phyloP scores from a whole-genome alignment of 2,888 invertebrate species.

The Sipha maydis region DNA sequence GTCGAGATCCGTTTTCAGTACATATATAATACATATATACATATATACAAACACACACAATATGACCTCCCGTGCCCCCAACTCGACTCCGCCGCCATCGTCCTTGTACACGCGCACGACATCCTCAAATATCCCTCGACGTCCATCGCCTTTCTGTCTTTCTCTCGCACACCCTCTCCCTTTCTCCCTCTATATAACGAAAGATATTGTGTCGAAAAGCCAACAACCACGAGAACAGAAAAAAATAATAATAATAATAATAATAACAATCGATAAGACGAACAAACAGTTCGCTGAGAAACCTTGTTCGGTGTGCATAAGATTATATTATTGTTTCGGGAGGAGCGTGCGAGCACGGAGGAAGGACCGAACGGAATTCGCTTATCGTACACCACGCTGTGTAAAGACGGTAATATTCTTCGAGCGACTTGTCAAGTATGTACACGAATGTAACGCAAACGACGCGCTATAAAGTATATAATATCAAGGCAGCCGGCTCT shows the following conservation, averaged over 20 bases:
- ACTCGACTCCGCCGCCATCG: neutral
- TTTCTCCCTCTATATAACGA: neutral
- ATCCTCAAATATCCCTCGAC: neutral
- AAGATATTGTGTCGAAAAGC: conserved; percentile 35
- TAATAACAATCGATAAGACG: conserved; percentile 42
- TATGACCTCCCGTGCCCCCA: too few species aligned
- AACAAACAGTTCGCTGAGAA: conserved; percentile 33
- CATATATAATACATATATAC: too few species aligned
- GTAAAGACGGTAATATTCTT: neutral
- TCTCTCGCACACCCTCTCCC: neutral
- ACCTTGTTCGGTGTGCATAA: conserved; percentile 22
- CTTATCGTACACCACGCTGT: neutral
- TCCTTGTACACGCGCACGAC: neutral
- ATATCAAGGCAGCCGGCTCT: neutral
- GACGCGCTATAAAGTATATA: too few species aligned
- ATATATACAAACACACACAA: too few species aligned
- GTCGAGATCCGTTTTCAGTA: conserved; percentile 29
- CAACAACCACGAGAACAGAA: neutral
- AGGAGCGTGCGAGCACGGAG: too few species aligned
- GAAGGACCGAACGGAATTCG: neutral
- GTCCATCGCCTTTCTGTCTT: neutral
- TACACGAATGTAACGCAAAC: neutral
- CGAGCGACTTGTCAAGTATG: neutral
- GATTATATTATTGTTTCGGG: conserved; percentile 39
- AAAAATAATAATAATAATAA: too few species aligned